These are phyloP conservation scores for Phalangium opilio DNA, from an alignment of 2,888 invertebrate genomes.

Conservation along the genomic window DNA sequence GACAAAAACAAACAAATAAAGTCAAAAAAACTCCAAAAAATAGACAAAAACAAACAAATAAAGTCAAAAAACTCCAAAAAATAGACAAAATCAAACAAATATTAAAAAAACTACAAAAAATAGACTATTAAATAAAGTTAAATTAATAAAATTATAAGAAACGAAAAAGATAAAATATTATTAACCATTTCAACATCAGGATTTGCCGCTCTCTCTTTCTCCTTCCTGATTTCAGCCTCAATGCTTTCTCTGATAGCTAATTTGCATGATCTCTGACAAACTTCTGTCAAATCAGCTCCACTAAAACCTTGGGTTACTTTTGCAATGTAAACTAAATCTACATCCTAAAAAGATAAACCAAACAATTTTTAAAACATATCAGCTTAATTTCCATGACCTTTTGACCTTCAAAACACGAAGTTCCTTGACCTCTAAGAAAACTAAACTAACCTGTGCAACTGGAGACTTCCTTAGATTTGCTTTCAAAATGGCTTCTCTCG, in stretches of 20 bases:
- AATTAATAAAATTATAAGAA: not conserved
- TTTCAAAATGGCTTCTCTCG: slow-evolving; percentile 86
- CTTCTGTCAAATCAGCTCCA: slow-evolving; percentile 97
- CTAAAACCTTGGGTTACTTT: slow-evolving; percentile 81
- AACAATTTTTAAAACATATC: too few species aligned
- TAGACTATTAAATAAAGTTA: not conserved
- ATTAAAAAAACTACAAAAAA: not conserved
- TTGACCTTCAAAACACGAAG: too few species aligned
- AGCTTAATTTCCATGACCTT: too few species aligned
- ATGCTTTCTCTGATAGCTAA: slow-evolving; percentile 96
- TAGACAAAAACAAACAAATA: too few species aligned
- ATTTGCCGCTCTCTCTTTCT: slow-evolving; percentile 61
- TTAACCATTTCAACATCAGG: not conserved
- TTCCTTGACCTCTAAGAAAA: not conserved
- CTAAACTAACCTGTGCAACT: slow-evolving; percentile 50
- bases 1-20: too few species aligned
- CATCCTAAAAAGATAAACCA: slow-evolving; percentile 43
- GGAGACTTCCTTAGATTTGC: slow-evolving; percentile 94
- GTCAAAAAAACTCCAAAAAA: too few species aligned
- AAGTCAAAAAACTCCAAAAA: too few species aligned
- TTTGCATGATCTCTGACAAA: slow-evolving; percentile 98
- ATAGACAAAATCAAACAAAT: too few species aligned
- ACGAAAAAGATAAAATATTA: not conserved
- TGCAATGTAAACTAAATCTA: slow-evolving; percentile 56
- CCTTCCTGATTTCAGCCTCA: slow-evolving; percentile 82